phyloP scores from a whole-genome alignment of 2,888 invertebrate species.

The Scrobipalpa costella region DNA sequence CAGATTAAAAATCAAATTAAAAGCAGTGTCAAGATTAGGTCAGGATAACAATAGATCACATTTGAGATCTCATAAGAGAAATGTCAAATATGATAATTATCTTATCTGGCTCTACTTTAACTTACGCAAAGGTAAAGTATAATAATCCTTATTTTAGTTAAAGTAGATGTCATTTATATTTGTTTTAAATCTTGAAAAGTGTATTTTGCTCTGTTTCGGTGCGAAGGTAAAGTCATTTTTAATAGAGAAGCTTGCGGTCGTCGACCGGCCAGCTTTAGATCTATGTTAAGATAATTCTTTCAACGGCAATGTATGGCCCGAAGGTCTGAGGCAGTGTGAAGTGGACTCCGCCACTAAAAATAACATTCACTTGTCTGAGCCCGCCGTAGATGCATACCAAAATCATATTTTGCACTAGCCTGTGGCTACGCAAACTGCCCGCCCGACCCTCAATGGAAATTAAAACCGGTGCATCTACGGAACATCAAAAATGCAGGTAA shows the following conservation, averaged over 20 bases:
- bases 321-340: constrained; percentile 56
- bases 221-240: constrained; percentile 28
- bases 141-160: too few relatives aligned
- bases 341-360: constrained; percentile 29
- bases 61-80: too few relatives aligned
- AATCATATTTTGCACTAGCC: constrained; percentile 30
- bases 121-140: too few relatives aligned
- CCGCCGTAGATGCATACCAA: constrained; percentile 27
- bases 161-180: too few relatives aligned
- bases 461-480: constrained; percentile 23
- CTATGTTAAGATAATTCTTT: constrained; percentile 76
- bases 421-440: constrained; percentile 14
- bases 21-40: too few relatives aligned
- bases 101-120: neutral
- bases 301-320: constrained; percentile 68
- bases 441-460: constrained; percentile 20
- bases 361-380: constrained; percentile 30
- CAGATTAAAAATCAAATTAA: too few relatives aligned
- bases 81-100: neutral
- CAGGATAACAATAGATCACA: too few relatives aligned
- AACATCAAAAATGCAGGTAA: constrained; percentile 22
- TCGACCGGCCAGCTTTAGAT: constrained; percentile 62
- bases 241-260: constrained; percentile 60
- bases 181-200: too few relatives aligned
- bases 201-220: too few relatives aligned